Conservation (phyloP, 2,888 invertebrate genomes). For the Sialis fuliginosa region DNA sequence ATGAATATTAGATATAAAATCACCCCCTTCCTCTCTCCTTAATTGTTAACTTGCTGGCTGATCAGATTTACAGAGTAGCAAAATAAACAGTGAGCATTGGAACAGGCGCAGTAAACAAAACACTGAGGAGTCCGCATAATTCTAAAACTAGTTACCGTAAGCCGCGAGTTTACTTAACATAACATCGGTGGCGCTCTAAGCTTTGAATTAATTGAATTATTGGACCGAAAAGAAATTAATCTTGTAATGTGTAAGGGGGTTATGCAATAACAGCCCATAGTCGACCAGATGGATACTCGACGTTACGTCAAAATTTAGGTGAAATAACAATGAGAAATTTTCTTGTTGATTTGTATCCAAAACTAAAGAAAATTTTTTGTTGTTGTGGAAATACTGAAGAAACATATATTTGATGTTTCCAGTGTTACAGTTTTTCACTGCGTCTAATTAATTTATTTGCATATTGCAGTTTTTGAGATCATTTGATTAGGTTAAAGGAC, state of each 20-base stretch:
- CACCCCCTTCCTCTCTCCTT: too few relatives aligned
- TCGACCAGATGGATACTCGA: background rate
- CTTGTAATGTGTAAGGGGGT: conserved; percentile 25
- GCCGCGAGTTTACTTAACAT: conserved; percentile 24
- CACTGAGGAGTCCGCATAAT: conserved; percentile 11
- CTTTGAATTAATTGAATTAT: conserved; percentile 30
- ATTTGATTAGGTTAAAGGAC: too few relatives aligned
- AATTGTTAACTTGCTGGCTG: too few relatives aligned
- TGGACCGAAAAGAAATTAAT: conserved; percentile 32
- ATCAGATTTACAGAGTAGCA: too few relatives aligned
- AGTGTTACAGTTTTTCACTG: too few relatives aligned
- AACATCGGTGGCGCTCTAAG: conserved; percentile 21
- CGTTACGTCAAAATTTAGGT: background rate
- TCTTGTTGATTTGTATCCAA: background rate
- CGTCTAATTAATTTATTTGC: background rate
- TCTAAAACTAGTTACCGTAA: conserved; percentile 22
- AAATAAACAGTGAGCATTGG: too few relatives aligned
- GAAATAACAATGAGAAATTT: background rate
- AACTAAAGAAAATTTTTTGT: too few relatives aligned
- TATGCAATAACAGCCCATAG: conserved; percentile 16
- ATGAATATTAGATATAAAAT: too few relatives aligned
- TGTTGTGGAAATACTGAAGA: too few relatives aligned
- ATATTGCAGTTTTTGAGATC: too few relatives aligned
- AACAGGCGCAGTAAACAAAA: too few relatives aligned
- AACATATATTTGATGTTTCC: too few relatives aligned